Percentiles rank a stretch among this genome's conserved stretches.
Evolutionary conservation across 1,140 invertebrate species (phyloP).

Genomic region (Drosophila watanabei): DNA sequence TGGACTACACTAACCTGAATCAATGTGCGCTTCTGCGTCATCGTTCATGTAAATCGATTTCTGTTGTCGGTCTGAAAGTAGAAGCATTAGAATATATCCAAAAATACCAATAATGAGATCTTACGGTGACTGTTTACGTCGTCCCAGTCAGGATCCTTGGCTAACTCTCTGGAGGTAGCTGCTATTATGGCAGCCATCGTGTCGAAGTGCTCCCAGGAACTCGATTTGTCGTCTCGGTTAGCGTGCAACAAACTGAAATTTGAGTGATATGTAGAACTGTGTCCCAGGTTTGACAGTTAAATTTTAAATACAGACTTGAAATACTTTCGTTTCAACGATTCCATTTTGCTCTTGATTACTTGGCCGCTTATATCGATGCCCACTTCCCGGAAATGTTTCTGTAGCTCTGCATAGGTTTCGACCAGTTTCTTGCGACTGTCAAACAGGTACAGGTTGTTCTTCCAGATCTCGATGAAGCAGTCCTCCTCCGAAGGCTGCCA

Average conservation of each 20-base stretch:
- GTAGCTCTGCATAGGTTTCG: conserved; percentile 11
- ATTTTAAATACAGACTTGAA: conserved; percentile 17
- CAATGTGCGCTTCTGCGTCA: neutral
- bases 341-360: conserved; percentile 46
- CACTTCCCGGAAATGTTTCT: conserved; percentile 1
- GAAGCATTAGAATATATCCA: neutral
- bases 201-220: conserved; percentile 11
- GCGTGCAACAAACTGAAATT: conserved; percentile 24
- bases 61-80: neutral
- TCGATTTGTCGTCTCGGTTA: neutral
- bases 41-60: conserved; percentile 20
- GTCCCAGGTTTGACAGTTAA: neutral
- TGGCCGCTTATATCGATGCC: conserved; percentile 19
- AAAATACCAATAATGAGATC: neutral
- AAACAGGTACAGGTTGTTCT: conserved; percentile 24
- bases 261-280: no score
- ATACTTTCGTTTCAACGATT: conserved; percentile 32
- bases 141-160: conserved; percentile 20
- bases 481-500: conserved; percentile 30
- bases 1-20: neutral
- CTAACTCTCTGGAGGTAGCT: neutral
- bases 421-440: conserved; percentile 10
- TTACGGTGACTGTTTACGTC: conserved; percentile 14
- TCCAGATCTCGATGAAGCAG: conserved; percentile 30
- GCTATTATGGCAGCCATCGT: conserved; percentile 13